Conservation (phyloP, 2,888 invertebrate species). For the Troides oblongomaculatus region DNA sequence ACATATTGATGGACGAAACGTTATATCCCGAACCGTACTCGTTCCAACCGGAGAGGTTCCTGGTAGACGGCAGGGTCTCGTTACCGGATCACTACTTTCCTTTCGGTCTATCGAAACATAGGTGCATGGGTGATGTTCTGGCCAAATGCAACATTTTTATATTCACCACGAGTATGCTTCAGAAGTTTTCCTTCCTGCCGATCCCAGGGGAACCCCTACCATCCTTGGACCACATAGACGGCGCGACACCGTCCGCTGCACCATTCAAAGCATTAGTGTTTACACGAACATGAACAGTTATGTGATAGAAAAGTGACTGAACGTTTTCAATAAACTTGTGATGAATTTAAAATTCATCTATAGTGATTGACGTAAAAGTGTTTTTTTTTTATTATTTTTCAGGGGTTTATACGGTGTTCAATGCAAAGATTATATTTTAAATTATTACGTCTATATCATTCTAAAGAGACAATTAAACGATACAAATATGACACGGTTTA, state of each 20-base stretch:
- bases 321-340: neutral
- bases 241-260: conserved; percentile 87
- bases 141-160: conserved; percentile 89
- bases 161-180: conserved; percentile 86
- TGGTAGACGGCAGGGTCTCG: conserved; percentile 81
- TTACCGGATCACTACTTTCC: conserved; percentile 87
- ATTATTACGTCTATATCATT: neutral
- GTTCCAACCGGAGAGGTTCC: conserved; percentile 88
- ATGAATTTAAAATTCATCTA: conserved; percentile 2
- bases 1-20: conserved; percentile 84
- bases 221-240: conserved; percentile 84
- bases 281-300: conserved; percentile 53
- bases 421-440: too few relatives aligned
- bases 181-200: conserved; percentile 84
- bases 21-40: conserved; percentile 84
- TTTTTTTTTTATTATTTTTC: neutral
- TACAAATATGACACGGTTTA: neutral
- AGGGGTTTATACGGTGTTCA: neutral
- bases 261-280: conserved; percentile 85
- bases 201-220: conserved; percentile 83
- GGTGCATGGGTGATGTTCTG: conserved; percentile 89
- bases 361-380: neutral
- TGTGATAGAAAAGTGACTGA: conserved; percentile 3
- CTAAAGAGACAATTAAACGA: neutral
- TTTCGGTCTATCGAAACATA: conserved; percentile 88